Evolutionary conservation across 2,113 vertebrate species (phyloP), one percentile per base, ranked within the genome.

Genomic region (Mugil cephalus): DNA sequence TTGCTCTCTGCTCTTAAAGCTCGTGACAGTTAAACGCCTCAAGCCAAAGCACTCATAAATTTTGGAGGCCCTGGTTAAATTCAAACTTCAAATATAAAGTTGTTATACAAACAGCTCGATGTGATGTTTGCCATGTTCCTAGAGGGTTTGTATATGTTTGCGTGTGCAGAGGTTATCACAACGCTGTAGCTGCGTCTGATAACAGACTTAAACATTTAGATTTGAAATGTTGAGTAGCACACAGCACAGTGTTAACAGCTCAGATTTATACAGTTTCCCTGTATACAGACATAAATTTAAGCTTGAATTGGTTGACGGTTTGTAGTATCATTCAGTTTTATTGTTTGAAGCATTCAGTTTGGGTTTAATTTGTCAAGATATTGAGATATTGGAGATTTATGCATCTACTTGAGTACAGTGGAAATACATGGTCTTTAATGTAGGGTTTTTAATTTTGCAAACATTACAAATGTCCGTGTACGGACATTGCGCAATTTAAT

Each of bases 11-110:
- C 17, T 40, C 43, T 45, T 61, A 5, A 60, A 43, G 19, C 18
- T 70, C 65, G 38, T 43, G 58, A 77, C 42, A 36, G 18, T 48
- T 58, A 53, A 53, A 69, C 2, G 12, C 69, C 58, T 65, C 1
- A 7, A 60, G 63, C 18, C 39, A 39, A 66, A 85, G n/a, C 50
- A 7, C 11, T 34, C 52, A 55, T 70, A 9, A 14, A 47, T 74
- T 50, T 15, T 13, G 15, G 45, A 38, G 50, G 58, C 24, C 40
- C 24, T 36, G 59, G 51, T 62, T 64, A 39, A 50, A 59, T 67
- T 83, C 24, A 62, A 53, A 65, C 39, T 14, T 42, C 21, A 52
- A 30, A 30, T 30, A 30, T 30, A 30, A 30, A 30, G 38, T 51
- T 7, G n/a, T 55, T 51, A 11, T n/a, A 45, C 15, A 50, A 54